Conservation (phyloP, 2,113 vertebrate species). For the Arizona elegans region DNA sequence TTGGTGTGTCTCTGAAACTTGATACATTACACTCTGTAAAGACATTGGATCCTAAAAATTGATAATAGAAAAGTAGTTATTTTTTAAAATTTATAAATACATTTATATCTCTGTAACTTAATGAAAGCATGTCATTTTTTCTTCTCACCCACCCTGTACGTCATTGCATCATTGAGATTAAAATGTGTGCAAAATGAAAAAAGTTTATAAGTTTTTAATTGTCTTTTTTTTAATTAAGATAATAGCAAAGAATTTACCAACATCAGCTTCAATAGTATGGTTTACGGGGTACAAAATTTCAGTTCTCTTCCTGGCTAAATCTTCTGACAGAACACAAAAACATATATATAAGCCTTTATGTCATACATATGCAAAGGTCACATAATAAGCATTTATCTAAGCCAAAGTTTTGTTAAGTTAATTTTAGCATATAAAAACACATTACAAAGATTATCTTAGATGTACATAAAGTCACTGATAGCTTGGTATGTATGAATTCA, state of each 20-base stretch:
- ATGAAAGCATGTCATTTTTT: not conserved
- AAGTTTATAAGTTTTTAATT: not conserved
- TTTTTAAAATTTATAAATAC: not conserved
- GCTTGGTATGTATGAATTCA: not conserved
- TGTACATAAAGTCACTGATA: not conserved
- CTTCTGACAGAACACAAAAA: not conserved
- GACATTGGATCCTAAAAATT: slow-evolving; percentile 70
- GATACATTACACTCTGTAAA: slow-evolving; percentile 68
- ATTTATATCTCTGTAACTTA: not conserved
- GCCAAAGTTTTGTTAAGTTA: not conserved
- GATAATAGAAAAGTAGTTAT: slow-evolving; percentile 1
- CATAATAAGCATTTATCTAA: not conserved
- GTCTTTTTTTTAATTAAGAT: not conserved
- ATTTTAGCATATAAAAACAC: not conserved
- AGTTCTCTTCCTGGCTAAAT: slow-evolving; percentile 32
- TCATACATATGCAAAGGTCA: not conserved
- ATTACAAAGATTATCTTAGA: not conserved
- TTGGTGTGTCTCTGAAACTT: not conserved
- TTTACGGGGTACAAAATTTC: slow-evolving; percentile 68
- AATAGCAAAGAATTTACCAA: slow-evolving; percentile 67
- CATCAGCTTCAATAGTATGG: slow-evolving; percentile 59
- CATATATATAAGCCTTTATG: not conserved
- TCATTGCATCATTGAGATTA: not conserved
- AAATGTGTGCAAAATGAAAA: not conserved
- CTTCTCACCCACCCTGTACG: not conserved